A percentile compares a stretch with the other conserved stretches of the same genome.
phyloP scores from a whole-genome alignment of 2,113 vertebrate species.

The Pangasianodon hypophthalmus region DNA sequence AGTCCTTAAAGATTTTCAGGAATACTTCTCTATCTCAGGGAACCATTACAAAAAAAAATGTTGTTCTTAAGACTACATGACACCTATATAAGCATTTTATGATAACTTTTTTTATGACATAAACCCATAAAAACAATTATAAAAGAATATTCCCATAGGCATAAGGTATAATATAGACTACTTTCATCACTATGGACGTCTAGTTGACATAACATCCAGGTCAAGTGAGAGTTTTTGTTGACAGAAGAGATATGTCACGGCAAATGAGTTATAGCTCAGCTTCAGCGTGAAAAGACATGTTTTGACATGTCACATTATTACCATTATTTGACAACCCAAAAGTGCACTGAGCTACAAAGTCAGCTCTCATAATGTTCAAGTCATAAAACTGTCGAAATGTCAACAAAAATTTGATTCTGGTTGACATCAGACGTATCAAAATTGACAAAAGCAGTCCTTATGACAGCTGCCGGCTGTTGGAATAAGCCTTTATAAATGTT shows the following conservation, averaged over 20 bases:
- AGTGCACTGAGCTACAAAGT: background rate
- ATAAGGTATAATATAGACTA: background rate
- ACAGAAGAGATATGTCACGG: background rate
- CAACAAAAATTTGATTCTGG: background rate
- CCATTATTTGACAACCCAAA: background rate
- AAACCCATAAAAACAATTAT: background rate
- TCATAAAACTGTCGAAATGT: background rate
- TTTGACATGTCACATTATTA: conserved; percentile 9
- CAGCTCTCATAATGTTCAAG: background rate
- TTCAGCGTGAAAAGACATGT: background rate
- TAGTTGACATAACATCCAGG: background rate
- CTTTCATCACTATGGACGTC: background rate
- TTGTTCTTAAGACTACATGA: background rate
- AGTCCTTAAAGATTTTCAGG: background rate
- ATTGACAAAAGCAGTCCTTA: background rate
- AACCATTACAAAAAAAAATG: background rate
- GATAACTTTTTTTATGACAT: background rate
- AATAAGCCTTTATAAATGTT: background rate
- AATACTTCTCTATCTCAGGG: background rate
- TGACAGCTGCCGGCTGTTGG: background rate
- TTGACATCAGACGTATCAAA: background rate
- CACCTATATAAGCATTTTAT: background rate
- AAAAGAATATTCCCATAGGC: background rate
- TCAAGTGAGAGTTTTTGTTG: background rate
- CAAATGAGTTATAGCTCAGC: background rate